Conservation (phyloP, 2,797 vertebrate genomes). For the Protonibea diacanthus region DNA sequence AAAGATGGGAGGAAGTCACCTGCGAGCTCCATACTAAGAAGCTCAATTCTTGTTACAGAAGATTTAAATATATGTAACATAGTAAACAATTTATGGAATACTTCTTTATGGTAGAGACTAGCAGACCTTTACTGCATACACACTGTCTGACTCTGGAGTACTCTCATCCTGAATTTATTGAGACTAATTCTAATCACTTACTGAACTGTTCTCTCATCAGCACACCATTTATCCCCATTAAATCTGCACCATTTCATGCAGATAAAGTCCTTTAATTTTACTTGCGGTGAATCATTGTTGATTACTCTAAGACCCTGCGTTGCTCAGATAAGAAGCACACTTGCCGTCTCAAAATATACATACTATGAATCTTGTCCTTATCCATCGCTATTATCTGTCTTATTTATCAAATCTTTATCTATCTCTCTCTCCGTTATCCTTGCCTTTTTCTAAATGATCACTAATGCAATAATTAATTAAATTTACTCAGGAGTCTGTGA, state of each 20-base stretch:
- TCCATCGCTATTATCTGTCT: conserved; percentile 48
- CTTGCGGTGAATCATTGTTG: conserved; percentile 49
- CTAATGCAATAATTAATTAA: conserved; percentile 70
- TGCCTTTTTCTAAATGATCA: conserved; percentile 51
- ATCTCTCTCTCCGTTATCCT: conserved; percentile 47
- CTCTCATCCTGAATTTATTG: conserved; percentile 43
- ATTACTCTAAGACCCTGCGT: conserved; percentile 59
- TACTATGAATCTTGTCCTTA: conserved; percentile 70
- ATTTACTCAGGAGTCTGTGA: conserved; percentile 41
- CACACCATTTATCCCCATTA: conserved; percentile 51
- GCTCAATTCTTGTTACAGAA: neutral
- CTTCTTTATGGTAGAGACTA: neutral
- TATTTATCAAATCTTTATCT: conserved; percentile 57
- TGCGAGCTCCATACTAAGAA: conserved; percentile 16
- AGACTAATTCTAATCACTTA: conserved; percentile 48
- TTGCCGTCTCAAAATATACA: conserved; percentile 45
- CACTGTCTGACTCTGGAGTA: neutral
- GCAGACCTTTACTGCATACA: neutral
- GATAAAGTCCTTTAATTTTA: conserved; percentile 63
- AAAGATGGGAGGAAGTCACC: conserved; percentile 23
- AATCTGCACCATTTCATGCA: conserved; percentile 63
- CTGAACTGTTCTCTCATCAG: conserved; percentile 51
- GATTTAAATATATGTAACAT: neutral
- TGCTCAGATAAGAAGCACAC: conserved; percentile 56
- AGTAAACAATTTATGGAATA: conserved; percentile 6